Percentiles rank a stretch among this genome's conserved stretches.
phyloP scores from a whole-genome alignment of 2,888 invertebrate species.

The Leucoptera coffeella region DNA sequence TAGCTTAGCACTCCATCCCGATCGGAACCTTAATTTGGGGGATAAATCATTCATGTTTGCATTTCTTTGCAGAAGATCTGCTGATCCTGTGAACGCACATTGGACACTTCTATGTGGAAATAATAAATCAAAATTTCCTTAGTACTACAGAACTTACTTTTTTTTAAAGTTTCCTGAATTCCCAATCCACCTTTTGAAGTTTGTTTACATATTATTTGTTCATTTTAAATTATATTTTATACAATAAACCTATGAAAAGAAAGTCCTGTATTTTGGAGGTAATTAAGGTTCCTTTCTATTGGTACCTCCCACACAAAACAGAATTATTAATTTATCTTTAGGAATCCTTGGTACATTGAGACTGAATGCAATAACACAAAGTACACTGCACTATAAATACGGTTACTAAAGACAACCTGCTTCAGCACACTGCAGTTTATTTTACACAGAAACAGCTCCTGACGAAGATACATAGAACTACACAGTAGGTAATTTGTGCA shows the following conservation, averaged over 20 bases:
- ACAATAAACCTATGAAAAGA: no score
- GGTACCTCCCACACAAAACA: background rate
- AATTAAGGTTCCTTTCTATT: conserved; percentile 40
- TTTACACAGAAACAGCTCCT: no score
- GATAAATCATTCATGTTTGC: background rate
- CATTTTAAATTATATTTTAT: conserved; percentile 38
- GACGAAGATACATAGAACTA: no score
- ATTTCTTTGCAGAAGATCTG: conserved; percentile 47
- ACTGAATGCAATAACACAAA: no score
- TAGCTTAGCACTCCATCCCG: conserved; percentile 49
- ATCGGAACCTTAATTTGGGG: conserved; percentile 45
- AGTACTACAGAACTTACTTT: conserved; percentile 41
- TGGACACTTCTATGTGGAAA: conserved; percentile 53
- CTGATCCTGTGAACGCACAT: conserved; percentile 46
- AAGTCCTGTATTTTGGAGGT: conserved; percentile 38
- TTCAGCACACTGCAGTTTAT: no score
- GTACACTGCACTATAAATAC: no score
- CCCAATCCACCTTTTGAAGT: no score
- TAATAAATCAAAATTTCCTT: conserved; percentile 51
- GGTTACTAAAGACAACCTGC: no score
- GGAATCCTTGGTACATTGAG: no score
- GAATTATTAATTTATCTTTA: no score
- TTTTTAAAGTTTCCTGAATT: conserved; percentile 44
- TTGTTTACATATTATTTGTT: conserved; percentile 40
- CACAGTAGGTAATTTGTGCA: no score